phyloP scores from a whole-genome alignment of 2,888 invertebrate species.

The Lochmaea capreae region DNA sequence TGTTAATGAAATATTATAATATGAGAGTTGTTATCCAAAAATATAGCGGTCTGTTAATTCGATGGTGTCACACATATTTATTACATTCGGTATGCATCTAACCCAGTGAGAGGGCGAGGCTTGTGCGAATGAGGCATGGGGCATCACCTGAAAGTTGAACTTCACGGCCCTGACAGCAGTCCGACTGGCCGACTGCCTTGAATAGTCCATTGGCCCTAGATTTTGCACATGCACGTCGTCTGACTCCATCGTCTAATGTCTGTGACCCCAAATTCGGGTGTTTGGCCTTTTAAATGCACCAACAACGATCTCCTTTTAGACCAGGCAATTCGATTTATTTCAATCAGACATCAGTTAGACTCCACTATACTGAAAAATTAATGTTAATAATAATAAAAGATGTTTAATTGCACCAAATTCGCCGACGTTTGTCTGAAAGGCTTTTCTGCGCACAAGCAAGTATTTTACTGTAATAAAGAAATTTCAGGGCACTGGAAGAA shows the following conservation, averaged over 20 bases:
- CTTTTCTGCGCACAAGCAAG: too few species aligned
- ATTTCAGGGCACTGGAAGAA: too few species aligned
- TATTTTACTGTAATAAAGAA: too few species aligned
- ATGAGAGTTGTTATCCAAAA: neutral
- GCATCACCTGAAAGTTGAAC: slow-evolving; percentile 31
- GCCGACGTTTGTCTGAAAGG: neutral
- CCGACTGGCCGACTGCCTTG: slow-evolving; percentile 63
- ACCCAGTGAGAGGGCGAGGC: slow-evolving; percentile 27
- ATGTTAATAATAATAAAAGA: neutral
- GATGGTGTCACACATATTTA: slow-evolving; percentile 4
- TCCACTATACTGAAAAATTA: neutral
- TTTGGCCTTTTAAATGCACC: slow-evolving; percentile 58
- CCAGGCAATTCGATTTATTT: slow-evolving; percentile 12
- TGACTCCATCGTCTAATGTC: slow-evolving; percentile 63
- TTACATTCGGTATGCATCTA: slow-evolving; percentile 23
- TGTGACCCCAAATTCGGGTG: slow-evolving; percentile 65
- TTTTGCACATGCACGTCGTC: slow-evolving; percentile 64
- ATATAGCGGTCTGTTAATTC: neutral
- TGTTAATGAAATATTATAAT: neutral
- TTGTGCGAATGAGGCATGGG: slow-evolving; percentile 20
- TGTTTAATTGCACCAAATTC: neutral
- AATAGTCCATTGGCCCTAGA: slow-evolving; percentile 64
- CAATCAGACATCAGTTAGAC: neutral
- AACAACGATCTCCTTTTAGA: slow-evolving; percentile 26
- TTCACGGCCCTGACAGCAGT: slow-evolving; percentile 49